These are phyloP conservation scores for Drosophila bunnanda DNA, from an alignment of 2,888 invertebrate species.

Conservation along the genomic window DNA sequence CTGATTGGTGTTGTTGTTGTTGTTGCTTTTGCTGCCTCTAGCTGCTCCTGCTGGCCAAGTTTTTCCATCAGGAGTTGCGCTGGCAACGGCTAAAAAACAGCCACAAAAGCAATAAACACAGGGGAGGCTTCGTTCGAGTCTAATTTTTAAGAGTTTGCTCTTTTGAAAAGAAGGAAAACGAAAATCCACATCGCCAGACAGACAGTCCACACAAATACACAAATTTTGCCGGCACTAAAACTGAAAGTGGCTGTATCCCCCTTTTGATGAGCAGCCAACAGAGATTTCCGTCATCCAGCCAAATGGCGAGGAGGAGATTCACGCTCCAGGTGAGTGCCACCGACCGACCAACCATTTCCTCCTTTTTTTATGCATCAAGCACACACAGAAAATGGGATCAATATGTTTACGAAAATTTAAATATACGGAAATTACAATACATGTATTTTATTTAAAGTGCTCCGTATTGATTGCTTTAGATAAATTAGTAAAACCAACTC, in stretches of 20 bases:
- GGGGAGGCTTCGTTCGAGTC: background rate
- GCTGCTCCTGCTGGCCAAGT: slow-evolving; percentile 51
- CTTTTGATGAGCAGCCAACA: slow-evolving; percentile 32
- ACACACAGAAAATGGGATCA: background rate
- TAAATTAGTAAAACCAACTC: too few species aligned
- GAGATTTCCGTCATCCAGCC: slow-evolving; percentile 37
- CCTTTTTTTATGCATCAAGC: background rate
- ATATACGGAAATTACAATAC: background rate
- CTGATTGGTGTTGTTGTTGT: slow-evolving; percentile 45
- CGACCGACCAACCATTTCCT: slow-evolving; percentile 1
- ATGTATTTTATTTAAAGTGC: background rate
- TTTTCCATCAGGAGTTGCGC: slow-evolving; percentile 52
- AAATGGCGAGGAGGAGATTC: slow-evolving; percentile 21
- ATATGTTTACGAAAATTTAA: background rate
- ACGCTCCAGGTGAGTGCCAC: slow-evolving; percentile 30
- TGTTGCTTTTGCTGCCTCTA: slow-evolving; percentile 9
- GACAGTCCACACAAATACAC: slow-evolving; percentile 22
- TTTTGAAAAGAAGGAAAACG: slow-evolving; percentile 8
- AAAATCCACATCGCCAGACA: slow-evolving; percentile 15
- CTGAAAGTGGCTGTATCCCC: slow-evolving; percentile 36
- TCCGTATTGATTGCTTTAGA: background rate
- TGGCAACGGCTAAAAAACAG: slow-evolving; percentile 55
- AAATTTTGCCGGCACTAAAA: slow-evolving; percentile 34
- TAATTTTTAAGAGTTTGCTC: slow-evolving; percentile 1
- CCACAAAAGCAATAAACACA: slow-evolving; percentile 22